A percentile compares a stretch with the other conserved stretches of the same genome.
phyloP scores from a whole-genome alignment of 2,888 invertebrate genomes.

The Thymelicus sylvestris region DNA sequence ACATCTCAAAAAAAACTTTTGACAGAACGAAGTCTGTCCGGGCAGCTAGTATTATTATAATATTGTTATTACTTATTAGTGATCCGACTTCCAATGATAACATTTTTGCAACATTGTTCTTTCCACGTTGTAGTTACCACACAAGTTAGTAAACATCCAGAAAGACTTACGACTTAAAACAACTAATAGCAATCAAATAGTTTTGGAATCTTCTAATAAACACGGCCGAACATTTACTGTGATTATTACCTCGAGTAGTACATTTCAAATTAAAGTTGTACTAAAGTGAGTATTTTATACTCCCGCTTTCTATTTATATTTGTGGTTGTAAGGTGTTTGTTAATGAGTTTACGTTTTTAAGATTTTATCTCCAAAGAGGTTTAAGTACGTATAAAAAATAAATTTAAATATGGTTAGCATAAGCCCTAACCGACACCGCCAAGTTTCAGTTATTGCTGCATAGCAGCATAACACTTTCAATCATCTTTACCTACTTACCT shows the following conservation, averaged over 20 bases:
- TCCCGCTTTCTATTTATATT: slow-evolving; percentile 4
- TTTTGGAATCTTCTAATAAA: slow-evolving; percentile 16
- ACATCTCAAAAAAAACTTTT: no score
- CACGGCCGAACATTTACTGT: slow-evolving; percentile 4
- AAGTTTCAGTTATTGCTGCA: no score
- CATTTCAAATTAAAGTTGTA: slow-evolving; percentile 19
- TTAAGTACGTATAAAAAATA: not conserved
- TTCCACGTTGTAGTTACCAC: not conserved
- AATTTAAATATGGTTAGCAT: no score
- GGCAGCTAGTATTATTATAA: no score
- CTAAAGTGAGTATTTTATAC: slow-evolving; percentile 14
- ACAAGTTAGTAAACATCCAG: slow-evolving; percentile 7
- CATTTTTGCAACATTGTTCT: not conserved
- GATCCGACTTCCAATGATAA: no score
- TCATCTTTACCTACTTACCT: no score
- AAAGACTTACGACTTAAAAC: not conserved
- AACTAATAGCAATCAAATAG: not conserved
- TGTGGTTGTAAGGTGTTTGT: slow-evolving; percentile 1
- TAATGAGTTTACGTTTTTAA: not conserved
- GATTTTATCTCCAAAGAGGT: not conserved
- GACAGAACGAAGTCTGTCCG: no score
- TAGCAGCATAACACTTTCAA: no score
- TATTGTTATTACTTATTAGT: no score
- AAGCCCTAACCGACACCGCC: no score
- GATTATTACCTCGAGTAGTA: slow-evolving; percentile 3